A percentile compares a stretch with the other conserved stretches of the same genome.
phyloP scores from a whole-genome alignment of 2,797 vertebrate species.

The Pseudomugil tenellus region DNA sequence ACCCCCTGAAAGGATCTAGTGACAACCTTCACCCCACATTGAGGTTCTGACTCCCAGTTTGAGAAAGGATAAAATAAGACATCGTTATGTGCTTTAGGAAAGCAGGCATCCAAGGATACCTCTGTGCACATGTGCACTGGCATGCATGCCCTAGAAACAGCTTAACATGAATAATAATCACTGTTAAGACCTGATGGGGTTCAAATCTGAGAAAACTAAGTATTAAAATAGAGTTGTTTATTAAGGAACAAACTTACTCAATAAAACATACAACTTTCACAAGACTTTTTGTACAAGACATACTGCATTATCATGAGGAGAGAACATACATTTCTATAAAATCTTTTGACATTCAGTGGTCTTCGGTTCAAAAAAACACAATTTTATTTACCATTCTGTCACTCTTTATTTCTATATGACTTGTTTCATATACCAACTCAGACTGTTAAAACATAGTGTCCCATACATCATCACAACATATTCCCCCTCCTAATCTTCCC shows the following conservation, averaged over 20 bases:
- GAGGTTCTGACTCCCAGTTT: no score
- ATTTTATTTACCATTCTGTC: constrained; percentile 61
- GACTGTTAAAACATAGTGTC: constrained; percentile 39
- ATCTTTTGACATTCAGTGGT: constrained; percentile 82
- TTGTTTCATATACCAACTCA: constrained; percentile 49
- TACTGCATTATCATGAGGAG: constrained; percentile 76
- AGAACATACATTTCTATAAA: constrained; percentile 77
- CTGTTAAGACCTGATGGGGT: constrained; percentile 9
- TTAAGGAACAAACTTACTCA: constrained; percentile 75
- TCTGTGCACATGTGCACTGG: neutral
- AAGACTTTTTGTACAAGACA: constrained; percentile 77
- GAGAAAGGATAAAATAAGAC: constrained; percentile 1
- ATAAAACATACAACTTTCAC: constrained; percentile 79
- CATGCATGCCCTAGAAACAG: neutral
- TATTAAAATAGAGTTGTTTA: constrained; percentile 79
- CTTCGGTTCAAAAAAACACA: constrained; percentile 75
- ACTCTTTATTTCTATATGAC: constrained; percentile 46
- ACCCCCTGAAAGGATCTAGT: no score
- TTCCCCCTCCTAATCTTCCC: constrained; percentile 52
- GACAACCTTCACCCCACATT: no score
- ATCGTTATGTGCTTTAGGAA: constrained; percentile 7
- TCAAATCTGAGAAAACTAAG: constrained; percentile 49
- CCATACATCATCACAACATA: constrained; percentile 31
- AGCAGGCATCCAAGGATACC: constrained; percentile 34
- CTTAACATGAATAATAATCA: neutral